phyloP scores from a whole-genome alignment of 1,140 invertebrate genomes.

The Ceratina calcarata region DNA sequence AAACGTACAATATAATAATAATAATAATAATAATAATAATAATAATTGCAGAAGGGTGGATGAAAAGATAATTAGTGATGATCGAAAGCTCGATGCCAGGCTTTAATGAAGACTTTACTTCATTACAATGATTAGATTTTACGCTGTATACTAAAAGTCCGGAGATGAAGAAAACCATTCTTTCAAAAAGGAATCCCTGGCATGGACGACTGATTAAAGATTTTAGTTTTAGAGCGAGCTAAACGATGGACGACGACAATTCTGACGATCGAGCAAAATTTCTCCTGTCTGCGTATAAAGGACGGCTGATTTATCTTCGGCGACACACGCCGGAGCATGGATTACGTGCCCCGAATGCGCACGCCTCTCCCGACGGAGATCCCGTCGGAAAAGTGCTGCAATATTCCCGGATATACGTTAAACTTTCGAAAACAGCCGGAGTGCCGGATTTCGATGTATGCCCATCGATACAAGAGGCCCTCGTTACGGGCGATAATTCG shows the following conservation, averaged over 20 bases:
- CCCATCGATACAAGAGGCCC: neutral
- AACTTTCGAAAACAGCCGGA: slow-evolving; percentile 38
- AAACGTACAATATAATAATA: too few species aligned
- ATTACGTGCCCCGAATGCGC: slow-evolving; percentile 45
- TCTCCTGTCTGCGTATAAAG: slow-evolving; percentile 22
- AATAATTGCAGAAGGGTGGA: too few species aligned
- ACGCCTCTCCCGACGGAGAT: neutral
- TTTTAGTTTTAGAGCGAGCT: neutral
- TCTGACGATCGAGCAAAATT: slow-evolving; percentile 31
- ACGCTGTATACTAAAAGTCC: too few species aligned
- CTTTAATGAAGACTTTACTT: too few species aligned
- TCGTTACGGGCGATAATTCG: neutral
- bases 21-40: too few species aligned
- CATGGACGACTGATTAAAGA: neutral
- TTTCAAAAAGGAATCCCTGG: too few species aligned
- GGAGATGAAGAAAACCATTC: too few species aligned
- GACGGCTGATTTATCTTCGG: slow-evolving; percentile 40
- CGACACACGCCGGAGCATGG: slow-evolving; percentile 37
- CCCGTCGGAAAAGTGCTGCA: slow-evolving; percentile 32
- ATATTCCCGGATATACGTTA: slow-evolving; percentile 39
- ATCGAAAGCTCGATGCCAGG: too few species aligned
- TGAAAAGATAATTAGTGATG: too few species aligned
- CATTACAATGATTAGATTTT: too few species aligned
- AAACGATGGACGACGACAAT: slow-evolving; percentile 23
- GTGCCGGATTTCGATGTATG: slow-evolving; percentile 8